Percentiles rank a stretch among this genome's conserved stretches.
These are phyloP conservation scores for Saturnia pavonia DNA, from an alignment of 2,888 invertebrate genomes.

Conservation along the genomic window DNA sequence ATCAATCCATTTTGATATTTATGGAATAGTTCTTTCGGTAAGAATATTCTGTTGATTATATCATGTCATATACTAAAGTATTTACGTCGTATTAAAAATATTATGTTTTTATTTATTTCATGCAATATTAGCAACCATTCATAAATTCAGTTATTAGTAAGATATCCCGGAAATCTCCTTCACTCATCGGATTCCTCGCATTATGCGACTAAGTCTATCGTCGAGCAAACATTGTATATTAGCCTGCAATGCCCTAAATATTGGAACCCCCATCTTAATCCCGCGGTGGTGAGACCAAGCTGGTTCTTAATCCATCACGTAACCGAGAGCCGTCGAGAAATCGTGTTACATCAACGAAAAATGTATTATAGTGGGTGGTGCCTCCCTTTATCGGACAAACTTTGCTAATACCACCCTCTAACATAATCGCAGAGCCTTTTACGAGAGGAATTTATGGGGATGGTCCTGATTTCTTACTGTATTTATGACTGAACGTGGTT, in stretches of 20 bases:
- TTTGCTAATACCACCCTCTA: slow-evolving; percentile 82
- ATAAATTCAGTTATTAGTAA: slow-evolving; percentile 13
- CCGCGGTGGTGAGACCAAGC: slow-evolving; percentile 71
- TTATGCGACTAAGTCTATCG: slow-evolving; percentile 70
- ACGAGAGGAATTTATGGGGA: slow-evolving; percentile 82
- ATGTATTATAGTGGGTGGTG: slow-evolving; percentile 77
- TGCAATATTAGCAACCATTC: neutral
- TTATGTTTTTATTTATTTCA: neutral
- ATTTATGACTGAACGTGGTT: slow-evolving; percentile 75
- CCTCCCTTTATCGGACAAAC: slow-evolving; percentile 78
- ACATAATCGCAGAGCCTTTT: slow-evolving; percentile 82
- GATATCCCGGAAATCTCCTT: slow-evolving; percentile 35
- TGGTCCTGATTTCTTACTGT: slow-evolving; percentile 80
- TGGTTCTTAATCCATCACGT: slow-evolving; percentile 82
- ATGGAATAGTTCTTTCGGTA: too few species aligned
- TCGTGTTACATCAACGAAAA: slow-evolving; percentile 83
- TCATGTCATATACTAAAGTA: too few species aligned
- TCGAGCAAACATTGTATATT: slow-evolving; percentile 76
- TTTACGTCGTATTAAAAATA: too few species aligned
- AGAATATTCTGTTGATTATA: too few species aligned
- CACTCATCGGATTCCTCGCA: slow-evolving; percentile 44
- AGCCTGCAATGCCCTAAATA: slow-evolving; percentile 75
- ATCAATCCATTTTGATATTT: too few species aligned
- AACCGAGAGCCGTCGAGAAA: slow-evolving; percentile 81
- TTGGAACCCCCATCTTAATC: slow-evolving; percentile 74